Base-by-base conservation (phyloP, 2,113 vertebrate genomes). In the Grus americana region DNA sequence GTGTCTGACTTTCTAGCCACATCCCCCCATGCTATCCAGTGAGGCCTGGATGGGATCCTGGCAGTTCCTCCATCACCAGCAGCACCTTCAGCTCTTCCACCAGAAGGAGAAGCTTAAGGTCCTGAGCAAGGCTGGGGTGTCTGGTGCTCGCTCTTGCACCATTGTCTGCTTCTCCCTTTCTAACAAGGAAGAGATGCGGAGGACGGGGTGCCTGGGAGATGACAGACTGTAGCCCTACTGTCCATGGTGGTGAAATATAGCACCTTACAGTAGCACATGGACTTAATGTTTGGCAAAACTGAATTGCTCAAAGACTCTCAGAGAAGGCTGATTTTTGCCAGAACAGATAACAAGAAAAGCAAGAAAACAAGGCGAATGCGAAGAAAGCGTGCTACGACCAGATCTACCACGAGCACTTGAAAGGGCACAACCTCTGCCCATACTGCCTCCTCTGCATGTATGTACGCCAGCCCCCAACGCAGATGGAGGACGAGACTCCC, bases 61-160 rank as follows among this genome's bases (percentile, higher is more conserved):
- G 93, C 59, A 94, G 92, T 36, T 98, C 98, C 27, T 98, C 97
- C 38, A 97, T 95, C 84, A 97, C 92, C 59, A 97, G 89, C 62
- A 97, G 93, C 78, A 95, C 91, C 86, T 98, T 98, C 95, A 98
- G 75, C 18, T 98, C 97, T 27, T 98, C 96, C 47, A 95, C 70
- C 52, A 97, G 96, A 92, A 98, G 76, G 96, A 98, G 86, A 98
- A 98, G 67, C 68, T 97, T 70, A 91, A 95, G 82, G 90, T 97
- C 36, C 88, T 97, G 46, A 97, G 93, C 16, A 98, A 97, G 75
- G 96, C 95, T 22, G 96, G 95, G 24, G 93, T 96, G 94, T 94
- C 97, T 5, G 96, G 95, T 1, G 96, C 95, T 42, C 54, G 24
- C 4, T 98, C 94, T 32, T 85, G 29, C 68, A 97, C 96, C 2